Conservation (phyloP, 2,797 vertebrate genomes). For the Heterohyrax brucei region DNA sequence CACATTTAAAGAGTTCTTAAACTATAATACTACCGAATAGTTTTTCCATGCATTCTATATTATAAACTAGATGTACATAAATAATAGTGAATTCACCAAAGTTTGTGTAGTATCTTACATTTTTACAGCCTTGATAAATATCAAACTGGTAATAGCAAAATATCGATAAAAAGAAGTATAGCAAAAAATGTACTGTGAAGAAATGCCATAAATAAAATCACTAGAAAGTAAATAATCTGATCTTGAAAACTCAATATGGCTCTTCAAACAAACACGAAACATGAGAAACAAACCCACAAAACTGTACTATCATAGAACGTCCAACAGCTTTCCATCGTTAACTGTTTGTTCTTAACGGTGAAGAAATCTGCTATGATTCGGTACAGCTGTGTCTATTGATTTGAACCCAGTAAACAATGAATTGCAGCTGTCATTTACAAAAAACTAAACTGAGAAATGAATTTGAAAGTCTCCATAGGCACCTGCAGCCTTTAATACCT, state of each 20-base stretch:
- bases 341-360: slow-evolving; percentile 39
- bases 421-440: neutral
- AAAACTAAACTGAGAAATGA: neutral
- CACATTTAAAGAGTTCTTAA: slow-evolving; percentile 34
- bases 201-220: slow-evolving; percentile 68
- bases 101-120: slow-evolving; percentile 51
- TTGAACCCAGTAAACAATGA: neutral
- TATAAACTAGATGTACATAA: slow-evolving; percentile 69
- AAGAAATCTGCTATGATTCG: slow-evolving; percentile 55
- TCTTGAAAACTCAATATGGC: slow-evolving; percentile 48
- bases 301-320: neutral
- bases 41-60: neutral
- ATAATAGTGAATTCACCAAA: slow-evolving; percentile 70
- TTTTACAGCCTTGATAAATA: slow-evolving; percentile 62
- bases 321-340: slow-evolving; percentile 78
- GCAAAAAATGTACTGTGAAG: slow-evolving; percentile 48
- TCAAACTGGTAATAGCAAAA: slow-evolving; percentile 44
- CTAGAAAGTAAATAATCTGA: slow-evolving; percentile 39
- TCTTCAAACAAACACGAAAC: slow-evolving; percentile 34
- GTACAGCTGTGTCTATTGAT: neutral
- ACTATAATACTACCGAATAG: slow-evolving; percentile 10
- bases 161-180: slow-evolving; percentile 52
- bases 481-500: neutral
- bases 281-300: slow-evolving; percentile 50
- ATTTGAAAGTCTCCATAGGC: neutral